Conservation (phyloP, 2,888 invertebrate species). For the Agonopterix heracliana region DNA sequence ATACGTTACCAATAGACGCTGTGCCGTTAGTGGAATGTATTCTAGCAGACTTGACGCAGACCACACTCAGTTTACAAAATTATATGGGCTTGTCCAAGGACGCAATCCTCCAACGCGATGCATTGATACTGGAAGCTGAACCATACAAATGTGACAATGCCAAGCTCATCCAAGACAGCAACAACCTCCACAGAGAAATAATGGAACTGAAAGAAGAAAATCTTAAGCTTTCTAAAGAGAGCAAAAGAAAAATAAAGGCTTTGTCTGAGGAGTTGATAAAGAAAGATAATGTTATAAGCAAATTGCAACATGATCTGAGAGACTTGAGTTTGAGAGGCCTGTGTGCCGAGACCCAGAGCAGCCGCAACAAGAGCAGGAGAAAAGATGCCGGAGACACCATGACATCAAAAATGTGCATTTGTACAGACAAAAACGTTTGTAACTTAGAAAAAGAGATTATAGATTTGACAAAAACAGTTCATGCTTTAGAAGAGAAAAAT, state of each 20-base stretch:
- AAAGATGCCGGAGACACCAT: conserved; percentile 38
- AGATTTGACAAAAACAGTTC: conserved; percentile 60
- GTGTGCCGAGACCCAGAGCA: conserved; percentile 64
- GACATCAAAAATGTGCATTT: conserved; percentile 38
- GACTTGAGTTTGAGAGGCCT: conserved; percentile 62
- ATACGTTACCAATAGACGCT: conserved; percentile 84
- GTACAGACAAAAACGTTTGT: conserved; percentile 32
- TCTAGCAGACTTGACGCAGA: conserved; percentile 88
- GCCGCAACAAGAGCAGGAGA: conserved; percentile 55
- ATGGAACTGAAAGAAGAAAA: conserved; percentile 80
- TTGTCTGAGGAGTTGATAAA: conserved; percentile 79
- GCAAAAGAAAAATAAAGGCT: conserved; percentile 77
- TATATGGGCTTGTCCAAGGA: conserved; percentile 86
- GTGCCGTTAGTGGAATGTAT: conserved; percentile 88
- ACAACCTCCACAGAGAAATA: conserved; percentile 81
- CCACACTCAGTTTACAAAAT: conserved; percentile 90
- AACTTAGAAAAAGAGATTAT: conserved; percentile 59
- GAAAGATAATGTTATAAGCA: conserved; percentile 58
- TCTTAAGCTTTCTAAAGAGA: conserved; percentile 75
- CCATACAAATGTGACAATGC: conserved; percentile 89
- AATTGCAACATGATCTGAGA: conserved; percentile 60
- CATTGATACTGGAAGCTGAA: conserved; percentile 82
- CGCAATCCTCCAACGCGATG: conserved; percentile 81
- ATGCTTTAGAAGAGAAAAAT: conserved; percentile 60
- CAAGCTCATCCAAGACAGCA: conserved; percentile 84